Conservation (phyloP, 1,140 invertebrate genomes). For the Drosophila ananassae region DNA sequence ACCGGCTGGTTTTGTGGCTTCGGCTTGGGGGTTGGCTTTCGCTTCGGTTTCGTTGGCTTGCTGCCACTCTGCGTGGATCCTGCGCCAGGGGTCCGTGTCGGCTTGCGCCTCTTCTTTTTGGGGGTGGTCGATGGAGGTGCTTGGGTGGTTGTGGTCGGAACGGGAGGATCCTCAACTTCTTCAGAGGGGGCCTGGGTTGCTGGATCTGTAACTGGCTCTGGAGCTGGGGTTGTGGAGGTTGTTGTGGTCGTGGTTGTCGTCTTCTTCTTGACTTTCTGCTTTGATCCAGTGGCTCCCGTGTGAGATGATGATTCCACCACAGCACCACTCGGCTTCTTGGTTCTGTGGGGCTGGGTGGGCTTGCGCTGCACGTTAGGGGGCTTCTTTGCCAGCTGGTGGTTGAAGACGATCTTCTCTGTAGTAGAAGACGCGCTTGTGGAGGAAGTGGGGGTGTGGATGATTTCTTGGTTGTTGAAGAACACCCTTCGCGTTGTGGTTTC, state of each 20-base stretch:
- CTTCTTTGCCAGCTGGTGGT: constrained; percentile 65
- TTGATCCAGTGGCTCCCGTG: constrained; percentile 20
- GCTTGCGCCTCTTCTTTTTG: constrained; percentile 78
- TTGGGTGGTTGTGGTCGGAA: constrained; percentile 49
- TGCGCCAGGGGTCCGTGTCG: constrained; percentile 66
- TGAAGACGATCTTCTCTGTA: constrained; percentile 39
- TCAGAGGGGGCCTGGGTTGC: constrained; percentile 28
- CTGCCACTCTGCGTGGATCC: constrained; percentile 9
- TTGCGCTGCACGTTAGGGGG: constrained; percentile 54
- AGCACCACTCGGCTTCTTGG: constrained; percentile 53
- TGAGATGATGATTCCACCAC: constrained; percentile 18
- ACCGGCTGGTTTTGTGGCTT: constrained; percentile 21
- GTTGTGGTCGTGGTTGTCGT: constrained; percentile 56
- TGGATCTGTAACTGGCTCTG: constrained; percentile 41
- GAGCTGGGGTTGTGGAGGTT: constrained; percentile 50
- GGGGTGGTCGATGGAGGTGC: constrained; percentile 44
- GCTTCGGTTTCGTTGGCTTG: constrained; percentile 62
- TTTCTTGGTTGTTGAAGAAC: constrained; percentile 77
- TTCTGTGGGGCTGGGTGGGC: constrained; percentile 59
- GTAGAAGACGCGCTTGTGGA: constrained; percentile 17
- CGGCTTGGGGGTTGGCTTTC: constrained; percentile 70
- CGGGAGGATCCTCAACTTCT: constrained; percentile 27
- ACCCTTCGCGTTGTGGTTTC: constrained; percentile 72
- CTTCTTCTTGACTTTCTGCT: constrained; percentile 74
- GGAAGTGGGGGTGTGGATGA: constrained; percentile 61